phyloP scores from a whole-genome alignment of 2,797 vertebrate genomes.

The Takifugu ocellatus region DNA sequence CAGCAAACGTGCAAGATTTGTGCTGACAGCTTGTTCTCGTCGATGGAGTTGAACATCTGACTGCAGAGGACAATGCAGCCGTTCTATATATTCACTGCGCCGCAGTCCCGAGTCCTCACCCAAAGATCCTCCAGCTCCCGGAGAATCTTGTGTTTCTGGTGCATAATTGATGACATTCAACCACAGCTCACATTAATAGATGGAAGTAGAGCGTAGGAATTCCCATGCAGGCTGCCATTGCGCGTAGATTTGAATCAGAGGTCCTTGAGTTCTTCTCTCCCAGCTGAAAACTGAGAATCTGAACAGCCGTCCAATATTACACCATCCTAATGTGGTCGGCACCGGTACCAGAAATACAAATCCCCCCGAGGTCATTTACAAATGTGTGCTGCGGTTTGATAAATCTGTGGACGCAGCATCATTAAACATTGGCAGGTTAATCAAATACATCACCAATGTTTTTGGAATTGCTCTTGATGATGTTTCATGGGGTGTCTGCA shows the following conservation, averaged over 20 bases:
- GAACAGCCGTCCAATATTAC: no score
- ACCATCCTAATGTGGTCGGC: no score
- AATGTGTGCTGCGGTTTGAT: no score
- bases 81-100: slow-evolving; percentile 15
- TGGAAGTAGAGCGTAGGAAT: slow-evolving; percentile 69
- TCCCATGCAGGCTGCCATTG: slow-evolving; percentile 63
- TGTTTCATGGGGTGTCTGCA: neutral
- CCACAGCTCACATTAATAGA: slow-evolving; percentile 73
- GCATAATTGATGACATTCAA: slow-evolving; percentile 75
- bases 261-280: slow-evolving; percentile 26
- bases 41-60: neutral
- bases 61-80: neutral
- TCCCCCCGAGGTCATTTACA: no score
- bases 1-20: no score
- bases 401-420: no score
- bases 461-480: no score
- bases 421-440: no score
- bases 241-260: slow-evolving; percentile 44
- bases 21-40: no score
- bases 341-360: neutral
- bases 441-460: no score
- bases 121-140: slow-evolving; percentile 33
- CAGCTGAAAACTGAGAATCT: slow-evolving; percentile 28
- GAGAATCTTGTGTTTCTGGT: slow-evolving; percentile 67
- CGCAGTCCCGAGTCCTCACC: slow-evolving; percentile 15